Evolutionary conservation across 2,888 invertebrate species (phyloP).

Genomic region (Lochmaea crataegi): DNA sequence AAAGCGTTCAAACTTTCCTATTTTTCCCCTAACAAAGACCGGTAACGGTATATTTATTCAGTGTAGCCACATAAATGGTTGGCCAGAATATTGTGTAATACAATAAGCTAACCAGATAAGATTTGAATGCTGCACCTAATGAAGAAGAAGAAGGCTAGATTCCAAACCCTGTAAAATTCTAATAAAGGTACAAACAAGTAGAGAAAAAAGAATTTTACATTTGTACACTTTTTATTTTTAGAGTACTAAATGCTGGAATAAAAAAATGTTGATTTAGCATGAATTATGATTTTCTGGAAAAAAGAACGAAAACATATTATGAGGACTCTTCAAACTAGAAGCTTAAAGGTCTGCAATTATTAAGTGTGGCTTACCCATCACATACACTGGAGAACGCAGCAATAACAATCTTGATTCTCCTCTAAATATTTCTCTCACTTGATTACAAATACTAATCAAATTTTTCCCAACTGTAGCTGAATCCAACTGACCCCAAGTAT

Average conservation of each 20-base stretch:
- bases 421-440: constrained; percentile 66
- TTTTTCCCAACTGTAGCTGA: constrained; percentile 65
- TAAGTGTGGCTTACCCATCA: constrained; percentile 64
- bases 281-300: no score
- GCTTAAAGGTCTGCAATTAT: no score
- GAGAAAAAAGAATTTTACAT: constrained; percentile 86
- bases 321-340: no score
- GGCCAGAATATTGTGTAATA: no score
- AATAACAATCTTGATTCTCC: constrained; percentile 68
- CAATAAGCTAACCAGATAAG: constrained; percentile 64
- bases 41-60: no score
- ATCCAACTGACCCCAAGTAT: constrained; percentile 60
- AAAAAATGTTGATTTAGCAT: no score
- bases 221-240: constrained; percentile 44
- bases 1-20: no score
- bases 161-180: constrained; percentile 96
- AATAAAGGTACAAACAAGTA: constrained; percentile 97
- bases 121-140: constrained; percentile 94
- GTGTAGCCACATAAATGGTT: no score
- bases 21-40: no score
- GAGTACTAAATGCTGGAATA: no score
- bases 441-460: constrained; percentile 67
- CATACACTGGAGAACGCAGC: constrained; percentile 69
- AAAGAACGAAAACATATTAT: no score
- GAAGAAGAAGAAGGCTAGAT: constrained; percentile 94